Conservation (phyloP, 2,113 vertebrate genomes). For the Mirounga angustirostris region DNA sequence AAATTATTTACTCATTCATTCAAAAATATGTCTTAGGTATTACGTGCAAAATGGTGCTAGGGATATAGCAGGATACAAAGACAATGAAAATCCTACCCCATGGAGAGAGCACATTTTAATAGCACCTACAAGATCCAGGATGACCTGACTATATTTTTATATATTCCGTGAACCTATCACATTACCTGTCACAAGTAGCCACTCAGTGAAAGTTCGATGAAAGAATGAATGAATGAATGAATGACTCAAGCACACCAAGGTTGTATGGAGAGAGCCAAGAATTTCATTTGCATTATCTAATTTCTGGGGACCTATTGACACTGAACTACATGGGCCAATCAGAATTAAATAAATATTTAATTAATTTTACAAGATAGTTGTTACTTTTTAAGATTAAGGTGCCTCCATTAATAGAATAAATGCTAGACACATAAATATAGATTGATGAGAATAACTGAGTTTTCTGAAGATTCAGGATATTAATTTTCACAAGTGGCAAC, state of each 20-base stretch:
- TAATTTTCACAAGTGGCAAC: constrained; percentile 15
- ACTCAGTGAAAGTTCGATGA: not conserved
- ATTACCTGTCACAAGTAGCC: not conserved
- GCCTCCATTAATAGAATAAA: not conserved
- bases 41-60: not conserved
- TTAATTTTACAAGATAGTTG: not conserved
- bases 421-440: not conserved
- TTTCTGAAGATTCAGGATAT: constrained; percentile 23
- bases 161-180: not conserved
- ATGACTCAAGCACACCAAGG: not conserved
- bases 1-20: not conserved
- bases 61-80: not conserved
- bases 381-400: not conserved
- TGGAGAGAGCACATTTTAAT: not conserved
- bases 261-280: not conserved
- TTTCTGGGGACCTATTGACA: not conserved
- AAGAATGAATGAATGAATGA: not conserved
- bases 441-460: not conserved
- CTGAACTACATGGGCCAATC: not conserved
- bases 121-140: not conserved
- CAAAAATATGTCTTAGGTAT: not conserved
- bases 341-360: constrained; percentile 40
- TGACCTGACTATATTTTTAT: not conserved
- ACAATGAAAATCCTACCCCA: not conserved
- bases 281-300: not conserved